Conservation (phyloP, 2,113 vertebrate species). For the Piprites chloris region DNA sequence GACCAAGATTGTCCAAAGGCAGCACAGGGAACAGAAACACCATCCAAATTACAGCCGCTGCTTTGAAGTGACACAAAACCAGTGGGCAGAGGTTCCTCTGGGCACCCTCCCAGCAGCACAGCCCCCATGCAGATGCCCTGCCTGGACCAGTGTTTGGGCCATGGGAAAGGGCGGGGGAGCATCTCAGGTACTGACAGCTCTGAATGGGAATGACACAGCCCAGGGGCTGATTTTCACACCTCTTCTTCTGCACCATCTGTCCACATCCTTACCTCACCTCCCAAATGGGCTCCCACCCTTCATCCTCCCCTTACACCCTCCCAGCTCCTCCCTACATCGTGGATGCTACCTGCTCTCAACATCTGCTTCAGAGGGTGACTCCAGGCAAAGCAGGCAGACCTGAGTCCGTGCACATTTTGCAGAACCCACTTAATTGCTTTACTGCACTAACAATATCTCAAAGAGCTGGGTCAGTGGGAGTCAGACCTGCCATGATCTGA, state of each 20-base stretch:
- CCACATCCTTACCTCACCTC: background rate
- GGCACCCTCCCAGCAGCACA: background rate
- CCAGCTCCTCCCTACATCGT: background rate
- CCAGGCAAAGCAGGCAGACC: background rate
- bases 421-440: background rate
- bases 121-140: background rate
- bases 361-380: background rate
- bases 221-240: background rate
- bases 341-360: background rate
- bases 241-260: fast-evolving
- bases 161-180: background rate
- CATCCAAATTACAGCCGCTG: background rate
- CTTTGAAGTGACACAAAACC: background rate
- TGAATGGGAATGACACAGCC: background rate
- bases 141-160: background rate
- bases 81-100: background rate
- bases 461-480: background rate
- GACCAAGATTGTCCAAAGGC: background rate
- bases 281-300: background rate
- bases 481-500: background rate
- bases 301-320: background rate
- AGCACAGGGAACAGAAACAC: background rate
- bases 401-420: background rate
- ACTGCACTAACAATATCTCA: background rate
- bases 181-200: background rate